These are phyloP conservation scores for Tetranychus piercei DNA, from an alignment of 2,888 invertebrate species.

Conservation along the genomic window DNA sequence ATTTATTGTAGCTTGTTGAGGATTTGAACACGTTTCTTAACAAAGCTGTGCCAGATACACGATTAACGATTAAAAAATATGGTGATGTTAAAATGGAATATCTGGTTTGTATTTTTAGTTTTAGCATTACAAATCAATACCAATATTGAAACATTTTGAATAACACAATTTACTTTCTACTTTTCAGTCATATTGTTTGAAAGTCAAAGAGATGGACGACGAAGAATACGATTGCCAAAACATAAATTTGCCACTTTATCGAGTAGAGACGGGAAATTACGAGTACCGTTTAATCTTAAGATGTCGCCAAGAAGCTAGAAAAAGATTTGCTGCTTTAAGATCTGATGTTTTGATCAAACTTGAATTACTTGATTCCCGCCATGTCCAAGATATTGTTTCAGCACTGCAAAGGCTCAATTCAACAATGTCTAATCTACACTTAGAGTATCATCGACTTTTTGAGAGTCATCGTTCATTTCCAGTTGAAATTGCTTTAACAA, in stretches of 20 bases:
- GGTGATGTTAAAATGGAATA: conserved; percentile 98
- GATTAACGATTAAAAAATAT: conserved; percentile 88
- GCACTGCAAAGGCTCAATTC: conserved; percentile 56
- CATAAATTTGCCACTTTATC: conserved; percentile 79
- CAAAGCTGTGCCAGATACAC: conserved; percentile 95
- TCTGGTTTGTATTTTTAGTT: conserved; percentile 38
- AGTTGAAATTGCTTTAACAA: conserved; percentile 81
- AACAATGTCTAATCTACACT: conserved; percentile 56
- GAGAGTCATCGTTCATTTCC: conserved; percentile 65
- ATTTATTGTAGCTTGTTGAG: conserved; percentile 32
- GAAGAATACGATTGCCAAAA: conserved; percentile 45
- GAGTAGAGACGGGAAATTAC: conserved; percentile 97
- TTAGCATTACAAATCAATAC: not conserved
- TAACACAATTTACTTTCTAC: not conserved
- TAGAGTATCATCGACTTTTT: conserved; percentile 55
- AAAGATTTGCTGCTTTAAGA: conserved; percentile 56
- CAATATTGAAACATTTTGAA: not conserved
- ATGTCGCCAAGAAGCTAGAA: conserved; percentile 82
- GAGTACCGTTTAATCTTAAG: conserved; percentile 85
- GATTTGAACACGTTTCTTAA: conserved; percentile 91
- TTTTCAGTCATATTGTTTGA: conserved; percentile 70
- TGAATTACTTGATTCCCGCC: conserved; percentile 91
- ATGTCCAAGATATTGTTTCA: conserved; percentile 73
- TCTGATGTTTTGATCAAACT: conserved; percentile 68
- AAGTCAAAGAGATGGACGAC: conserved; percentile 99